Evolutionary conservation across 2,888 invertebrate species (phyloP).

Genomic region (Stomorhina lunata): DNA sequence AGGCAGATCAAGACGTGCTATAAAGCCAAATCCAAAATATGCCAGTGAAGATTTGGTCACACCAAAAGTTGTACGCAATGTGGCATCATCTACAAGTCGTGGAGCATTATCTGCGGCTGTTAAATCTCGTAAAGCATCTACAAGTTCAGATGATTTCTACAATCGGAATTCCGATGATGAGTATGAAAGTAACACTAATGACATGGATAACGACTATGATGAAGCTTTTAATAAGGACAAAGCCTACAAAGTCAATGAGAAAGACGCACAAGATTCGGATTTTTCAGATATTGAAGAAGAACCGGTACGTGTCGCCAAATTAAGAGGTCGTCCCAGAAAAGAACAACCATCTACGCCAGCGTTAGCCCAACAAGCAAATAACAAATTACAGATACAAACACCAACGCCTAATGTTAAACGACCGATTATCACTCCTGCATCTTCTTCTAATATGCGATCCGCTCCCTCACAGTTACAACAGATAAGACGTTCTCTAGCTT

Average conservation of each 20-base stretch:
- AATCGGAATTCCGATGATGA: slow-evolving; percentile 69
- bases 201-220: slow-evolving; percentile 67
- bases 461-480: slow-evolving; percentile 70
- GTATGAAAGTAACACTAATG: slow-evolving; percentile 53
- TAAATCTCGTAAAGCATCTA: slow-evolving; percentile 60
- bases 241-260: slow-evolving; percentile 71
- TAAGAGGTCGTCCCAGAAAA: slow-evolving; percentile 49
- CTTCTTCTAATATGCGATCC: slow-evolving; percentile 43
- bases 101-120: slow-evolving; percentile 28
- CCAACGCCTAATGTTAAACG: slow-evolving; percentile 26
- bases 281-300: slow-evolving; percentile 58
- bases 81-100: slow-evolving; percentile 63
- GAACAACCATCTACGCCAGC: not conserved
- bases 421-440: not conserved
- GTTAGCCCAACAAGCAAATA: slow-evolving; percentile 15
- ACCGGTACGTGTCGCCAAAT: not conserved
- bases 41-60: slow-evolving; percentile 77
- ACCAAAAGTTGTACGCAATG: slow-evolving; percentile 72
- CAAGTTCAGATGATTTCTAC: slow-evolving; percentile 70
- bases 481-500: slow-evolving; percentile 69
- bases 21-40: slow-evolving; percentile 80
- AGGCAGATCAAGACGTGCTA: slow-evolving; percentile 77
- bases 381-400: slow-evolving; percentile 24
- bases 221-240: slow-evolving; percentile 68
- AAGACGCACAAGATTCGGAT: slow-evolving; percentile 69